Percentiles rank a stretch among this genome's conserved stretches.
Evolutionary conservation across 2,888 invertebrate genomes (phyloP).

Genomic region (Hypsopygia costalis): DNA sequence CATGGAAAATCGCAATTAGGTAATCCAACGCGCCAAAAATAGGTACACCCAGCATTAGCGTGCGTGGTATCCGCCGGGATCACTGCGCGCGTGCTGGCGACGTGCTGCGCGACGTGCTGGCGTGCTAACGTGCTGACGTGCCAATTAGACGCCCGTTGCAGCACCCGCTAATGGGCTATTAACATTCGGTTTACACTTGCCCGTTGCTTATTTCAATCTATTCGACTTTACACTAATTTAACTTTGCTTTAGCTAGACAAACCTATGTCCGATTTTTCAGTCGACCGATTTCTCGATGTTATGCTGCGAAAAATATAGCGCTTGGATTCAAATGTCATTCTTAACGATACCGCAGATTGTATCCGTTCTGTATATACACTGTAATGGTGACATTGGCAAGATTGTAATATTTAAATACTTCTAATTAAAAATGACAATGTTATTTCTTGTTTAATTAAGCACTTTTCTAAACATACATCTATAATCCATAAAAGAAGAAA

Average conservation of each 20-base stretch:
- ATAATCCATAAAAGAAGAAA: too few relatives aligned
- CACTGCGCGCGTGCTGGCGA: constrained; percentile 36
- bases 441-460: too few relatives aligned
- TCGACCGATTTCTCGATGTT: too few relatives aligned
- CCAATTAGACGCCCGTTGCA: constrained; percentile 59
- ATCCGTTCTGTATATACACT: too few relatives aligned
- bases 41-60: constrained; percentile 40
- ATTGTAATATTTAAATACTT: too few relatives aligned
- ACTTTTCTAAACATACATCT: too few relatives aligned
- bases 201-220: constrained; percentile 58
- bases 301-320: too few relatives aligned
- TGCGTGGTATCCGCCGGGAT: constrained; percentile 55
- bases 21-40: constrained; percentile 38
- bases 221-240: constrained; percentile 23
- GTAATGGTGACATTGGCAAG: too few relatives aligned
- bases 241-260: neutral
- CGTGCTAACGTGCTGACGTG: constrained; percentile 28
- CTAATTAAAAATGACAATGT: too few relatives aligned
- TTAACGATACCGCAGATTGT: too few relatives aligned
- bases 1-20: constrained; percentile 19
- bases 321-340: too few relatives aligned
- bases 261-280: too few relatives aligned
- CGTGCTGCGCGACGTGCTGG: constrained; percentile 35
- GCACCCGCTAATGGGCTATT: constrained; percentile 68
- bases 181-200: constrained; percentile 64